phyloP scores from a whole-genome alignment of 2,888 invertebrate genomes.

The Metalampra italica region DNA sequence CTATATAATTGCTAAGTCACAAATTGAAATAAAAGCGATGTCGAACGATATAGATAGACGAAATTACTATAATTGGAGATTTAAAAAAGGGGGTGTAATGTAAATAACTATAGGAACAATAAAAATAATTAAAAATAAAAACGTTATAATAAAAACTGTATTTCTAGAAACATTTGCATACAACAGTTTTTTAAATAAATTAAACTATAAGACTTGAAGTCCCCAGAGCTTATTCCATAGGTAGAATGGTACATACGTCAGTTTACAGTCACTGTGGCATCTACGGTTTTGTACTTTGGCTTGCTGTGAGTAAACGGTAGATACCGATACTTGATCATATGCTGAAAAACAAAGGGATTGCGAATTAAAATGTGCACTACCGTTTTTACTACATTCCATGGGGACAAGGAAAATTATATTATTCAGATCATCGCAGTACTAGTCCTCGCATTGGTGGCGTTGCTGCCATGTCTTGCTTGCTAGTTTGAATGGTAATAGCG shows the following conservation, averaged over 20 bases:
- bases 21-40: too few relatives aligned
- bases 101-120: too few relatives aligned
- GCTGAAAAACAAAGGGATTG: slow-evolving; percentile 81
- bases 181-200: slow-evolving; percentile 66
- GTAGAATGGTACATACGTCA: slow-evolving; percentile 36
- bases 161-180: slow-evolving; percentile 69
- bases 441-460: too few relatives aligned
- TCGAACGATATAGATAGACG: too few relatives aligned
- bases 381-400: too few relatives aligned
- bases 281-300: slow-evolving; percentile 90
- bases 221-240: slow-evolving; percentile 18
- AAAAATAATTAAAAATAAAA: slow-evolving; percentile 39
- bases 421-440: too few relatives aligned
- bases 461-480: too few relatives aligned
- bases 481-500: too few relatives aligned
- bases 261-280: slow-evolving; percentile 60
- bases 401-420: too few relatives aligned
- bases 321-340: slow-evolving; percentile 99
- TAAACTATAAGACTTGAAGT: slow-evolving; percentile 37
- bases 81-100: too few relatives aligned
- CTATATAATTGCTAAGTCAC: too few relatives aligned
- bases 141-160: slow-evolving; percentile 73
- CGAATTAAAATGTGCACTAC: slow-evolving; percentile 7
- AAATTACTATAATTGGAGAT: too few relatives aligned
- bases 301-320: slow-evolving; percentile 99